Evolutionary conservation across 2,113 vertebrate genomes (phyloP).

Genomic region (Bufo gargarizans): DNA sequence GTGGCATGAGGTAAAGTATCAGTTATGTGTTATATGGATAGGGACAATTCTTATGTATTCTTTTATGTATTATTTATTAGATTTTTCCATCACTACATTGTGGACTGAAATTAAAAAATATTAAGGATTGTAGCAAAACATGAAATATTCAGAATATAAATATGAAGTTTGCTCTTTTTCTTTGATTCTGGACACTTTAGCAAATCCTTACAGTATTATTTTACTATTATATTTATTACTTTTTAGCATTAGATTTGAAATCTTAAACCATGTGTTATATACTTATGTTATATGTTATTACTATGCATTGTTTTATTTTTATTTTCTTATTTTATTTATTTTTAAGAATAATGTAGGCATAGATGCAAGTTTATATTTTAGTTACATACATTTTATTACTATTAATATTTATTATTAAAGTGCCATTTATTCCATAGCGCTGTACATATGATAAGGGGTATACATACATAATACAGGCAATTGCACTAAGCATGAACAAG

Average conservation of each 20-base stretch:
- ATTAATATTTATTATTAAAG: no score
- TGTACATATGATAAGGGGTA: no score
- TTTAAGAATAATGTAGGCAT: background rate
- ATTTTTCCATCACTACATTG: background rate
- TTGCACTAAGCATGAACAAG: no score
- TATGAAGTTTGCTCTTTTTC: background rate
- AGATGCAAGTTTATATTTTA: no score
- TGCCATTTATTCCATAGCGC: no score
- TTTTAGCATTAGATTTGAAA: no score
- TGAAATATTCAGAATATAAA: background rate
- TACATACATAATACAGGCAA: no score
- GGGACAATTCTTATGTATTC: background rate
- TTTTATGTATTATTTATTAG: background rate
- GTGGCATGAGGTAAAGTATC: conserved; percentile 63
- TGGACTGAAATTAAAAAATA: background rate
- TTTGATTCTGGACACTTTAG: background rate
- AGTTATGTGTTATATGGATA: background rate
- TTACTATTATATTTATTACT: no score
- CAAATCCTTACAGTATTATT: background rate
- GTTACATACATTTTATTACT: no score
- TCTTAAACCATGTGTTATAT: no score
- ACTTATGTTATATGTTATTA: no score
- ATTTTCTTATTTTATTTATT: background rate
- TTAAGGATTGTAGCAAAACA: background rate
- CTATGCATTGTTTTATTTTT: background rate